These are phyloP conservation scores for Podotricha telesiphe DNA, from an alignment of 2,888 invertebrate genomes.

Conservation along the genomic window DNA sequence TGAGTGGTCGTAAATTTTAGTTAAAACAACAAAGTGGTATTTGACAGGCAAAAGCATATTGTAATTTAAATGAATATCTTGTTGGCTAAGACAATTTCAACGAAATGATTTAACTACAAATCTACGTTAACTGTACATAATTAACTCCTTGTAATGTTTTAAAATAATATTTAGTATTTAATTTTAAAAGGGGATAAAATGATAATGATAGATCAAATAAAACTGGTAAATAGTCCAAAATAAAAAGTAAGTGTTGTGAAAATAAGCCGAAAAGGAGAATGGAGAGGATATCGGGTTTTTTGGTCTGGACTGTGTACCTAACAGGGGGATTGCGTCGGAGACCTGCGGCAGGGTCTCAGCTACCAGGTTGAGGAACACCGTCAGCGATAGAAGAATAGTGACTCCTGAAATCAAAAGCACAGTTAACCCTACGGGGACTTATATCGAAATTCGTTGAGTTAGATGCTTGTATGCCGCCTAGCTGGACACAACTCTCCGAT, in stretches of 20 bases:
- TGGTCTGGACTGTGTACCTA: slow-evolving; percentile 91
- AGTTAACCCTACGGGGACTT: slow-evolving; percentile 70
- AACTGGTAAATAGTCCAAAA: slow-evolving; percentile 57
- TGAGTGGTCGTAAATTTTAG: slow-evolving; percentile 42
- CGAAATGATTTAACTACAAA: slow-evolving; percentile 22
- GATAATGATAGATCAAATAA: slow-evolving; percentile 48
- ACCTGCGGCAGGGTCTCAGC: slow-evolving; percentile 99
- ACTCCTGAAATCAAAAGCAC: slow-evolving; percentile 95
- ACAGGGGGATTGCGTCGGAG: slow-evolving; percentile 99
- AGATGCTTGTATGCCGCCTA: slow-evolving; percentile 17
- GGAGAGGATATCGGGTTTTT: slow-evolving; percentile 59
- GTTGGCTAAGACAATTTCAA: slow-evolving; percentile 39
- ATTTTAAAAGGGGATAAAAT: slow-evolving; percentile 51
- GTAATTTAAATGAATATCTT: slow-evolving; percentile 37
- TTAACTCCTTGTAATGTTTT: slow-evolving; percentile 83
- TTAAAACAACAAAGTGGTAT: slow-evolving; percentile 38
- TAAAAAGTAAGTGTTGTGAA: slow-evolving; percentile 55
- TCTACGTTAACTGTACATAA: slow-evolving; percentile 55
- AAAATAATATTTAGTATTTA: slow-evolving; percentile 69
- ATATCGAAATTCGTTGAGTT: slow-evolving; percentile 35
- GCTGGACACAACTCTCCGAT: slow-evolving; percentile 58
- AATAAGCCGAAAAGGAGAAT: slow-evolving; percentile 64
- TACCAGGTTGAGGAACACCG: slow-evolving; percentile 99
- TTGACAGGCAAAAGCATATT: slow-evolving; percentile 41
- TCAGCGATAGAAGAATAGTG: slow-evolving; percentile 99